Evolutionary conservation across 2,797 vertebrate species (phyloP).

Genomic region (Sebastiscus albofasciatus): DNA sequence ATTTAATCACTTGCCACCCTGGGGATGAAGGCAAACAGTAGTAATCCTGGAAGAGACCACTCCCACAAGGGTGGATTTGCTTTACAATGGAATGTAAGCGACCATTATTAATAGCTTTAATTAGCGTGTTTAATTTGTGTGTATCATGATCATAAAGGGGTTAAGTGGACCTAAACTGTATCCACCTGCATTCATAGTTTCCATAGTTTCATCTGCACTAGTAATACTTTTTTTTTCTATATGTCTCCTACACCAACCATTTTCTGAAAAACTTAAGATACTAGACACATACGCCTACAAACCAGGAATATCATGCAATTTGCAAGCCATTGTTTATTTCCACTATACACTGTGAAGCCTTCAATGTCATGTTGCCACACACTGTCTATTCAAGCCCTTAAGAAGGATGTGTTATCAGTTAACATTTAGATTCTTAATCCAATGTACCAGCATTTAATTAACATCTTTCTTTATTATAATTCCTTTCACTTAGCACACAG

Average conservation of each 20-base stretch:
- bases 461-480: not conserved
- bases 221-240: not conserved
- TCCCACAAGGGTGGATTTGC: conserved; percentile 19
- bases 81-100: conserved; percentile 4
- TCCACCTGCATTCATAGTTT: not conserved
- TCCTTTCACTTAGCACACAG: not conserved
- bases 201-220: not conserved
- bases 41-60: conserved; percentile 50
- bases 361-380: not conserved
- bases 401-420: conserved; percentile 13
- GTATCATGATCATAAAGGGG: not conserved
- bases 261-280: not conserved
- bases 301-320: not conserved
- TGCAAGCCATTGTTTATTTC: not conserved
- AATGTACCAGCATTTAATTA: not conserved
- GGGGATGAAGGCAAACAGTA: conserved; percentile 36
- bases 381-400: not conserved
- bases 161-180: conserved; percentile 5
- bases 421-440: conserved; percentile 29
- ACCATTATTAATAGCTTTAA: conserved; percentile 50
- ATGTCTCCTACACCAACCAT: fast-evolving
- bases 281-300: not conserved
- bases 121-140: conserved; percentile 14
- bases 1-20: conserved; percentile 58
- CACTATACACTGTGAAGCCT: not conserved